Conservation (phyloP, 2,113 vertebrate species). For the Ictalurus furcatus region DNA sequence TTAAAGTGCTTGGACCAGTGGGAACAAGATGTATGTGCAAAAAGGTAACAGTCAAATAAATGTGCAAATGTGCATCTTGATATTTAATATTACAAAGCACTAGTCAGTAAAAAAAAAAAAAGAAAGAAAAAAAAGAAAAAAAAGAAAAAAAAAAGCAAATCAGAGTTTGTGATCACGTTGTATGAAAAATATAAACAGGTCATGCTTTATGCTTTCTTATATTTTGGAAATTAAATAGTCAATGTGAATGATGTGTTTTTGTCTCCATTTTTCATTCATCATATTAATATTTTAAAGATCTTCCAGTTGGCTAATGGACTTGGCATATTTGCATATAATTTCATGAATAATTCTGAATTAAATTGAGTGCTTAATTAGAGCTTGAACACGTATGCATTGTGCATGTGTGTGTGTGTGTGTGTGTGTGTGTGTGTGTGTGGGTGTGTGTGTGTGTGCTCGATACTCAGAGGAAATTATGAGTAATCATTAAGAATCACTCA, state of each 20-base stretch:
- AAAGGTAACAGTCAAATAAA: not conserved
- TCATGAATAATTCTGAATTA: slow-evolving; percentile 43
- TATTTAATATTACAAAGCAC: not conserved
- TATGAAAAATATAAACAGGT: slow-evolving; percentile 8
- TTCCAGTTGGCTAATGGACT: slow-evolving; percentile 45
- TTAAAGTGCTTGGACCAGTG: not conserved
- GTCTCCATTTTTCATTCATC: slow-evolving; percentile 30
- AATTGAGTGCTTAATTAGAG: slow-evolving; percentile 32
- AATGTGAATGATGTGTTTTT: slow-evolving; percentile 8
- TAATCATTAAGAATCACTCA: slow-evolving; percentile 28
- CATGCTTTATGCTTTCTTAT: slow-evolving; percentile 5
- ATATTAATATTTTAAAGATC: slow-evolving; percentile 64
- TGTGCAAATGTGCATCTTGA: not conserved
- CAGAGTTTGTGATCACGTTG: not conserved
- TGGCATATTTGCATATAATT: slow-evolving; percentile 39
- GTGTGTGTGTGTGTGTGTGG: not conserved
- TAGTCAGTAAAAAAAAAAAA: not conserved
- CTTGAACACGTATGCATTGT: not conserved
- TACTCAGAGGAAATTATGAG: slow-evolving; percentile 14
- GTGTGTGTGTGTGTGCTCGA: not conserved
- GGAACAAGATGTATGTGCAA: not conserved
- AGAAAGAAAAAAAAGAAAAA: too few relatives aligned
- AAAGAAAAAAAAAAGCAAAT: not conserved
- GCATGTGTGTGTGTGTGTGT: not conserved
- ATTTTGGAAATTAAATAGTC: not conserved